phyloP scores from a whole-genome alignment of 53 echinoderm and acorn worm genomes.

The Echinometra lucunter region DNA sequence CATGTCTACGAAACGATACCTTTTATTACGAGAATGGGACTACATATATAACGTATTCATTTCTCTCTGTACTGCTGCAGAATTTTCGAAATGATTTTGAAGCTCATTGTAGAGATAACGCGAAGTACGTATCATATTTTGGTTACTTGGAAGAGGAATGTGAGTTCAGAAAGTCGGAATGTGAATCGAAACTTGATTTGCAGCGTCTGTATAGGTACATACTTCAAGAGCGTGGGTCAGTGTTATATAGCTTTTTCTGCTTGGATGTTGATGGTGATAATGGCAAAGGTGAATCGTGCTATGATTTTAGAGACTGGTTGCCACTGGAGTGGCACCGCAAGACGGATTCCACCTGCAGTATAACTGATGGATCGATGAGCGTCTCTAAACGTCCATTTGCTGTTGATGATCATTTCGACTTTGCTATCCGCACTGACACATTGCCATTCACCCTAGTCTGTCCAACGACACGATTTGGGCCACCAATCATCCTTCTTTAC shows the following conservation, averaged over 20 bases:
- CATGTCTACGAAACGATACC: not conserved
- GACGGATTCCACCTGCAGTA: not conserved
- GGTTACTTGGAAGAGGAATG: not conserved
- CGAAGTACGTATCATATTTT: not conserved
- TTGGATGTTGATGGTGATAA: not conserved
- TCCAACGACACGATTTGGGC: not conserved
- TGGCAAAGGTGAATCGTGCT: not conserved
- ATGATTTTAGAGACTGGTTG: not conserved
- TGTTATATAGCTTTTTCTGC: constrained; percentile 55
- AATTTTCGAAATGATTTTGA: not conserved
- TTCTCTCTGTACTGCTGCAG: not conserved
- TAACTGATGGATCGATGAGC: not conserved
- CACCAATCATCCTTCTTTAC: not conserved
- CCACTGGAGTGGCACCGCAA: not conserved
- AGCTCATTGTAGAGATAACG: not conserved
- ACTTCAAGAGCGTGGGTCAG: not conserved
- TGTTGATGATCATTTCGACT: not conserved
- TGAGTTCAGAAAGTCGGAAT: not conserved
- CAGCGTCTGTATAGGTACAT: not conserved
- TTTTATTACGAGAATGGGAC: not conserved
- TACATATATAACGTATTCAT: not conserved
- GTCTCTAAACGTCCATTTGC: not conserved
- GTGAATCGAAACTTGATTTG: not conserved
- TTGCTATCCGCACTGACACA: not conserved
- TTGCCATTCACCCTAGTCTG: not conserved